Percentiles rank a stretch among this genome's conserved stretches.
These are phyloP conservation scores for Autographa gamma DNA, from an alignment of 2,888 invertebrate genomes.

Conservation along the genomic window DNA sequence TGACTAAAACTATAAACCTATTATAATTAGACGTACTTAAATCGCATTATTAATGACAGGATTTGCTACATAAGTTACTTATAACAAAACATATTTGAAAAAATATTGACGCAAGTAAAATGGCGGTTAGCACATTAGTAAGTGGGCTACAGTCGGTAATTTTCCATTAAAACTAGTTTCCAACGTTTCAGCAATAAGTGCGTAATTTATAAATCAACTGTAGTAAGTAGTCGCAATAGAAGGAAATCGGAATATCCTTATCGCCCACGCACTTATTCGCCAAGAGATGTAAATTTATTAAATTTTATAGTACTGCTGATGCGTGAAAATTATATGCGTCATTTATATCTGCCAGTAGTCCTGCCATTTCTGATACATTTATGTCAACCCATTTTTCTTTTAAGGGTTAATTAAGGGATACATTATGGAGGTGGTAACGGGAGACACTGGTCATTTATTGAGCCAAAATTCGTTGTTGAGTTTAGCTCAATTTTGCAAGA, in stretches of 20 bases:
- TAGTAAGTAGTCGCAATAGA: slow-evolving; percentile 11
- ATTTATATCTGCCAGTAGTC: background rate
- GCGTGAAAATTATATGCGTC: background rate
- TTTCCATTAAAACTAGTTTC: slow-evolving; percentile 1
- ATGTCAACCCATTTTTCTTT: background rate
- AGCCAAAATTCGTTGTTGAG: background rate
- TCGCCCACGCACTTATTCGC: slow-evolving; percentile 22
- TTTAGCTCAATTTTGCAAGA: background rate
- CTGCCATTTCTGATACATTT: background rate
- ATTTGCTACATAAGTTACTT: background rate
- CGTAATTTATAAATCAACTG: background rate
- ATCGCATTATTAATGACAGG: background rate
- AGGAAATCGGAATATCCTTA: slow-evolving; percentile 24
- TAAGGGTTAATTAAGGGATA: background rate
- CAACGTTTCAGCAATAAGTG: background rate
- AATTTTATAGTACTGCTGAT: background rate
- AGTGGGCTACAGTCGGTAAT: slow-evolving; percentile 2
- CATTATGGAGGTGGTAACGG: background rate
- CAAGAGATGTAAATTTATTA: slow-evolving; percentile 18
- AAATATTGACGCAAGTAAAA: background rate
- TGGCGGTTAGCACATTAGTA: background rate
- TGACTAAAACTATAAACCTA: slow-evolving; percentile 1
- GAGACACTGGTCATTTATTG: background rate
- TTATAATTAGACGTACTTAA: background rate
- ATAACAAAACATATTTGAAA: background rate